Evolutionary conservation across 2,113 vertebrate genomes (phyloP).

Genomic region (Stercorarius parasiticus): DNA sequence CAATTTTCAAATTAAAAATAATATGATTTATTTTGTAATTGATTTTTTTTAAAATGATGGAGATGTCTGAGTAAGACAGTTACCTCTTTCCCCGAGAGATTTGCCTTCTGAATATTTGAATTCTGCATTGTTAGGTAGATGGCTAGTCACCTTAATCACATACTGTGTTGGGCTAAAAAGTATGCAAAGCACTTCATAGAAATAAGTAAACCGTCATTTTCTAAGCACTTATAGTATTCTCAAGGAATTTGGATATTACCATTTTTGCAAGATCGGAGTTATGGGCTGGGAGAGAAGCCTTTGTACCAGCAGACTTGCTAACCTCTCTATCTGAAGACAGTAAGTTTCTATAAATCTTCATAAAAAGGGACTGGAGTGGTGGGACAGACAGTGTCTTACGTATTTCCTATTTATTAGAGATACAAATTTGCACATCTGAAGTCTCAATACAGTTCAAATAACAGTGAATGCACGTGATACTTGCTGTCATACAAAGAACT

Average conservation of each 20-base stretch:
- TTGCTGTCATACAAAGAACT: not conserved
- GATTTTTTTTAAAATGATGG: not conserved
- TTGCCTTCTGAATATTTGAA: not conserved
- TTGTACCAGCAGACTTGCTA: not conserved
- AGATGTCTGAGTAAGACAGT: not conserved
- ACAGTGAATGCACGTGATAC: not conserved
- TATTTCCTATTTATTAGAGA: not conserved
- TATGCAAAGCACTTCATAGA: not conserved
- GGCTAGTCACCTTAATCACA: not conserved
- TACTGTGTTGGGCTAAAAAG: not conserved
- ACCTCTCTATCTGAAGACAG: not conserved
- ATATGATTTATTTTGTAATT: not conserved
- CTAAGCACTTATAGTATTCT: not conserved
- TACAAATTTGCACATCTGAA: not conserved
- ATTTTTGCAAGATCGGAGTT: not conserved
- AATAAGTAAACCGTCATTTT: not conserved
- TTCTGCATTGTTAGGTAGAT: not conserved
- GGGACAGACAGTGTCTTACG: not conserved
- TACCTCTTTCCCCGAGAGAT: not conserved
- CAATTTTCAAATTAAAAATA: not conserved
- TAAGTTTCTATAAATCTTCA: not conserved
- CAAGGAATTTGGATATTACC: not conserved
- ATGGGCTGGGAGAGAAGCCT: not conserved
- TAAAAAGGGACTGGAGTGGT: not conserved
- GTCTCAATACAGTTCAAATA: not conserved